These are phyloP conservation scores for Lampropteryx suffumata DNA, from an alignment of 2,888 invertebrate species.

Conservation along the genomic window DNA sequence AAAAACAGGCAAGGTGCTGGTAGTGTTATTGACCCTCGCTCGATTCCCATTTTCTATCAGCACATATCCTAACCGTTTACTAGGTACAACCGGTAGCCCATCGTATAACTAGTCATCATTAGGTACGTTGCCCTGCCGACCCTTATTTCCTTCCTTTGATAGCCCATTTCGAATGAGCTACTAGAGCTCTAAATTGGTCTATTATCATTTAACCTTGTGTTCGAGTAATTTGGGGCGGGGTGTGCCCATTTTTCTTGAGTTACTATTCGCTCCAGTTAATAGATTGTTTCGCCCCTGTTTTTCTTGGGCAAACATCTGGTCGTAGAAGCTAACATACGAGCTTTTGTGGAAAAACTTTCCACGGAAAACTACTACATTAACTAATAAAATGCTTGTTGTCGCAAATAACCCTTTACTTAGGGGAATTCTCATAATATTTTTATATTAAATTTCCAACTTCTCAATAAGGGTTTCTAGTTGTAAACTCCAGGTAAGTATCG, in stretches of 20 bases:
- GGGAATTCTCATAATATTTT: no score
- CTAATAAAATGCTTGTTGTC: no score
- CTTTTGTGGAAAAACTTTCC: background rate
- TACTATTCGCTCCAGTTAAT: constrained; percentile 31
- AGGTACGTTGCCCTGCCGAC: constrained; percentile 27
- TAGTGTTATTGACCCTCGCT: constrained; percentile 6
- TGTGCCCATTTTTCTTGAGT: constrained; percentile 24
- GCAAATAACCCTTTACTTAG: no score
- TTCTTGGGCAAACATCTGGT: constrained; percentile 12
- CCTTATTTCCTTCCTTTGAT: constrained; percentile 33
- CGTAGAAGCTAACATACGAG: background rate
- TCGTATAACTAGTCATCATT: constrained; percentile 29
- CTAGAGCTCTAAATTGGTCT: constrained; percentile 35
- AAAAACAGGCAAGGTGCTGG: background rate
- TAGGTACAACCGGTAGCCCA: constrained; percentile 16
- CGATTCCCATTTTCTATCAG: constrained; percentile 15
- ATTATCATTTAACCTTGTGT: constrained; percentile 39
- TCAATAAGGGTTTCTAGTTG: background rate
- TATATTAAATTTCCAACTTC: constrained; percentile 1
- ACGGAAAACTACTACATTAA: background rate
- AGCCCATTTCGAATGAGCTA: constrained; percentile 31
- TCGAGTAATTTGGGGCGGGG: constrained; percentile 27
- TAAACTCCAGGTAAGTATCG: constrained; percentile 1
- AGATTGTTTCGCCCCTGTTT: constrained; percentile 22
- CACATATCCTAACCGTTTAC: constrained; percentile 7